Evolutionary conservation across 2,113 vertebrate species (phyloP), one percentile per base, ranked within the genome.

Genomic region (Sinocyclocheilus anshuiensis): DNA sequence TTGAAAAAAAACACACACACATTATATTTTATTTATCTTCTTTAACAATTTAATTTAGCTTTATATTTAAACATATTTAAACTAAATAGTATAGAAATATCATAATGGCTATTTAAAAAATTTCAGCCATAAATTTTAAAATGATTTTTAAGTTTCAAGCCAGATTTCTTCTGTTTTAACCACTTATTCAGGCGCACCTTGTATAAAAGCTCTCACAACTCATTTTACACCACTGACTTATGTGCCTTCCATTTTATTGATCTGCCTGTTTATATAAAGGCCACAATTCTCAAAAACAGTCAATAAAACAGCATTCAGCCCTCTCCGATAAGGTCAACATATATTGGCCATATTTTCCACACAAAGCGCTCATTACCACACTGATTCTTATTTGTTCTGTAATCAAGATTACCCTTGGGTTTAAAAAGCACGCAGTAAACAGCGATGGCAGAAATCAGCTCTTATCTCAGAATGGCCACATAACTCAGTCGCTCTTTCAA

Each of bases 251-350:
- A 63, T 42, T 42, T 42, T 39, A 80, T 80, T 63, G 57, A 80
- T 63, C 50, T 22, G 76, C 77, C 33, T 63, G 55, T 63, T 80
- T 26, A 81, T 42, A 80, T 45, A 65, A 81, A 65, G 29, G 53
- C 29, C 29, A 39, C 20, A n/a, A 20, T 81, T 81, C 57, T 63
- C 22, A 4, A 42, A 42, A 50, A 76, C 74, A 50, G 57, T 24
- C 59, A 65, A 65, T 63, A 81, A 45, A 42, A 8, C 59, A 8
- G 59, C 48, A 48, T 84, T 77, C 75, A 65, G 13, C 36, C 55
- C 33, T 76, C 22, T 85, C 55, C 13, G 10, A 67, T 81, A 67
- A 67, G 79, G 61, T 81, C 79, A 81, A 15, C 24, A 6, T 81
- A 33, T 0, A 65, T 39, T 81, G 22, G 36, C 12, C 18, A 80